Percentiles rank a stretch among this genome's conserved stretches.
Conservation (phyloP, 2,888 invertebrate genomes). For the Marronus borbonicus region DNA sequence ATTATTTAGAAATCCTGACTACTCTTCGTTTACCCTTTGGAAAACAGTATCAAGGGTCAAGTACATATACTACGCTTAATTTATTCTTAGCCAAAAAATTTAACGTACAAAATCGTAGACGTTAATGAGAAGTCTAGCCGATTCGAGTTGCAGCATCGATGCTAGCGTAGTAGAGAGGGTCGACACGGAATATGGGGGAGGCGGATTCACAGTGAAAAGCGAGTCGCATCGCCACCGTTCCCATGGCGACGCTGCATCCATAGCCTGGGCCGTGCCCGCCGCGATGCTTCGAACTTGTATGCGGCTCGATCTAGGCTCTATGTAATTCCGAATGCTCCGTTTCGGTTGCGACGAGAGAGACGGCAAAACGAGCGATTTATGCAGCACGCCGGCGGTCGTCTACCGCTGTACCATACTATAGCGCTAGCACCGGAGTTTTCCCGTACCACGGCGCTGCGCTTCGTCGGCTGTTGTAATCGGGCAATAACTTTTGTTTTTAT, state of each 20-base stretch:
- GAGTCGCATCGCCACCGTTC: conserved; percentile 59
- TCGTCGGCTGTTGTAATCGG: conserved; percentile 47
- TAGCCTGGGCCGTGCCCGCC: conserved; percentile 58
- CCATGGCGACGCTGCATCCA: conserved; percentile 67
- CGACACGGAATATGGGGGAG: conserved; percentile 55
- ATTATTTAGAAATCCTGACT: too few species aligned
- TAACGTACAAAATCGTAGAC: conserved; percentile 64
- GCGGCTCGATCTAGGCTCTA: too few species aligned
- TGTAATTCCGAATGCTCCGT: conserved; percentile 4
- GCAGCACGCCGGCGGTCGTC: conserved; percentile 46
- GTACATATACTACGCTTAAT: too few species aligned
- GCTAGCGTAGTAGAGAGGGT: too few species aligned
- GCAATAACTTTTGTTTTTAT: conserved; percentile 53
- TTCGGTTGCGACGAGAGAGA: conserved; percentile 53
- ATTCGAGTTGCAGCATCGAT: conserved; percentile 61
- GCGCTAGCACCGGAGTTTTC: not conserved
- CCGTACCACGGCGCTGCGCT: conserved; percentile 13
- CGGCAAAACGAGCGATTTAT: conserved; percentile 50
- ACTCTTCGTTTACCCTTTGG: too few species aligned
- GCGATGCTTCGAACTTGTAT: conserved; percentile 59
- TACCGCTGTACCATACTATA: not conserved
- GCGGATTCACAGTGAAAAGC: conserved; percentile 15
- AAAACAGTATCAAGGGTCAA: too few species aligned
- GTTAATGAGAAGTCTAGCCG: conserved; percentile 67
- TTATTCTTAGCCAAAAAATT: conserved; percentile 48